phyloP scores from a whole-genome alignment of 2,888 invertebrate species.

The Lepetodrilus schrolli region DNA sequence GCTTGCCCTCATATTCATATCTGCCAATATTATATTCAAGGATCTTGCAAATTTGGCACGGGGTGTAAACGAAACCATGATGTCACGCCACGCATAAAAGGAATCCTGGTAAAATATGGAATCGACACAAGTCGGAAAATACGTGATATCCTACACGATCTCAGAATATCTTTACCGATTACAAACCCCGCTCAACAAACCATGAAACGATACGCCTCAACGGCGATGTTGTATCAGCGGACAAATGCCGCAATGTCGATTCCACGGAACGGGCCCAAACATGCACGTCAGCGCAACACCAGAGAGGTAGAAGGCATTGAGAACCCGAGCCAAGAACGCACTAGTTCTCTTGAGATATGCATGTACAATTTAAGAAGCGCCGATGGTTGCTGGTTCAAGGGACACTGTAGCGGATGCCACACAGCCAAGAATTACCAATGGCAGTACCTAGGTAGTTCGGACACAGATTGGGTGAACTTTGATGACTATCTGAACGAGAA shows the following conservation, averaged over 20 bases:
- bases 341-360: background rate
- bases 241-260: background rate
- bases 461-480: background rate
- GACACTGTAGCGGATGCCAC: background rate
- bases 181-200: background rate
- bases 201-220: background rate
- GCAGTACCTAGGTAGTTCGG: background rate
- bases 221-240: background rate
- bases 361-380: background rate
- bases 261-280: background rate
- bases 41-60: background rate
- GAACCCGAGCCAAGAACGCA: background rate
- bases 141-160: background rate
- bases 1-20: background rate
- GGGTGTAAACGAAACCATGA: background rate
- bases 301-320: background rate
- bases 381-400: background rate
- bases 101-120: background rate
- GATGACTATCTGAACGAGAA: background rate
- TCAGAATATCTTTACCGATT: background rate
- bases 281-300: too few species aligned
- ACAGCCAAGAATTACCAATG: background rate
- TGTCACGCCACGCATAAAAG: background rate
- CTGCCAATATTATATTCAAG: background rate
- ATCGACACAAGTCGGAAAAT: background rate